phyloP scores from a whole-genome alignment of 2,888 invertebrate species.

The Drosophila meridionalis region DNA sequence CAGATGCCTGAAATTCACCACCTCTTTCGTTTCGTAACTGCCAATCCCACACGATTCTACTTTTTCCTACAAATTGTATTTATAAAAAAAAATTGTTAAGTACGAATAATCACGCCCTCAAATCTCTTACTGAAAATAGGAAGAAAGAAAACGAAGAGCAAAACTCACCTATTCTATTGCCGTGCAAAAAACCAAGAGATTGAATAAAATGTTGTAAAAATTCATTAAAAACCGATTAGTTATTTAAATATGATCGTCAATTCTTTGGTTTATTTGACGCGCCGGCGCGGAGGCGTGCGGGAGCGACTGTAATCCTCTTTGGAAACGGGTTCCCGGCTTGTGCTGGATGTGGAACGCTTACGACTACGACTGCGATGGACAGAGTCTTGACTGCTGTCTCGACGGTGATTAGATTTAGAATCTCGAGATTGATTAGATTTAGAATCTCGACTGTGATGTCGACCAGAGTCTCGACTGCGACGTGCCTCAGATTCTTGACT shows the following conservation, averaged over 20 bases:
- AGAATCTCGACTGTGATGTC: not conserved
- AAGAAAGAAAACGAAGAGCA: constrained; percentile 32
- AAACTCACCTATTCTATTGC: constrained; percentile 53
- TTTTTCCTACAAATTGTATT: constrained; percentile 60
- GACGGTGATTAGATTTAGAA: not conserved
- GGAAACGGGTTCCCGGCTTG: not conserved
- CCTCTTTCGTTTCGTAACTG: constrained; percentile 63
- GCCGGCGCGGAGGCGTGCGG: constrained; percentile 7
- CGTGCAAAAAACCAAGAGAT: constrained; percentile 66
- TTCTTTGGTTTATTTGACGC: constrained; percentile 37
- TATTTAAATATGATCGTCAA: constrained; percentile 17
- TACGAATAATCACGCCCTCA: constrained; percentile 42
- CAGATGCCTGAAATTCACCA: constrained; percentile 41
- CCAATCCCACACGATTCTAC: constrained; percentile 54
- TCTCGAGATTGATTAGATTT: not conserved
- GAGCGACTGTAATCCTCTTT: constrained; percentile 18
- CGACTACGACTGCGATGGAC: not conserved
- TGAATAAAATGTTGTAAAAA: constrained; percentile 75
- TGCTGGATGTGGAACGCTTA: not conserved
- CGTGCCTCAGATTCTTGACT: not conserved
- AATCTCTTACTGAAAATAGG: constrained; percentile 59
- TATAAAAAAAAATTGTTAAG: constrained; percentile 68
- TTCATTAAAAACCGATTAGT: constrained; percentile 53
- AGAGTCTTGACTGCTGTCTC: not conserved
- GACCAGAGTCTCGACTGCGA: not conserved